These are phyloP conservation scores for Vanessa cardui DNA, from an alignment of 2,888 invertebrate genomes.

Conservation along the genomic window DNA sequence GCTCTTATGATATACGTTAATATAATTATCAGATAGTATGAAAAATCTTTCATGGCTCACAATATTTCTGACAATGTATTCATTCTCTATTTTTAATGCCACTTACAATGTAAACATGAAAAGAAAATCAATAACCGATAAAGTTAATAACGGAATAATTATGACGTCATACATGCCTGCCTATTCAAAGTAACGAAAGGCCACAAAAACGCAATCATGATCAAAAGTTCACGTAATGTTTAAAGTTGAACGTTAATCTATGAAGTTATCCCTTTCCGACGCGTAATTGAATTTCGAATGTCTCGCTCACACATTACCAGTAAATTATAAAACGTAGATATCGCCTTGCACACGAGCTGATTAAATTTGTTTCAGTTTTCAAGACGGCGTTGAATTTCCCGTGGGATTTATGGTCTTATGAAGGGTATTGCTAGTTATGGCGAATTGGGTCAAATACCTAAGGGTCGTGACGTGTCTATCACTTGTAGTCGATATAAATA, in stretches of 20 bases:
- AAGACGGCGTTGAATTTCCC: constrained; percentile 38
- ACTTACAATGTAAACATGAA: too few relatives aligned
- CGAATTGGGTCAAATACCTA: constrained; percentile 12
- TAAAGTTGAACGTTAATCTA: constrained; percentile 16
- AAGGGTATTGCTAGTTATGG: constrained; percentile 23
- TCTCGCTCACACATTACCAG: constrained; percentile 11
- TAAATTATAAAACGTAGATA: constrained; percentile 23
- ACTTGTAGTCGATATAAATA: neutral
- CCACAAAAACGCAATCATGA: constrained; percentile 22
- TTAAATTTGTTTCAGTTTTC: constrained; percentile 38
- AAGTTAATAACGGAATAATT: neutral
- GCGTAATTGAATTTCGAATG: constrained; percentile 6
- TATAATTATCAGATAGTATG: too few relatives aligned
- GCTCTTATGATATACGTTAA: too few relatives aligned
- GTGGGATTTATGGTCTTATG: constrained; percentile 20
- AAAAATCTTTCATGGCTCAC: too few relatives aligned
- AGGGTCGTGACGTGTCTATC: neutral
- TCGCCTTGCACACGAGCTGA: constrained; percentile 31
- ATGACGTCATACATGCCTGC: neutral
- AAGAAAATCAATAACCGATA: neutral
- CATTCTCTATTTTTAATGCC: too few relatives aligned
- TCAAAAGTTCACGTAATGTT: constrained; percentile 13
- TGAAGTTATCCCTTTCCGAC: constrained; percentile 13
- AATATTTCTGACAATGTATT: too few relatives aligned
- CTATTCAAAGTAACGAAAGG: neutral